Conservation (phyloP, 1,140 invertebrate species). For the Cydia fagiglandana region DNA sequence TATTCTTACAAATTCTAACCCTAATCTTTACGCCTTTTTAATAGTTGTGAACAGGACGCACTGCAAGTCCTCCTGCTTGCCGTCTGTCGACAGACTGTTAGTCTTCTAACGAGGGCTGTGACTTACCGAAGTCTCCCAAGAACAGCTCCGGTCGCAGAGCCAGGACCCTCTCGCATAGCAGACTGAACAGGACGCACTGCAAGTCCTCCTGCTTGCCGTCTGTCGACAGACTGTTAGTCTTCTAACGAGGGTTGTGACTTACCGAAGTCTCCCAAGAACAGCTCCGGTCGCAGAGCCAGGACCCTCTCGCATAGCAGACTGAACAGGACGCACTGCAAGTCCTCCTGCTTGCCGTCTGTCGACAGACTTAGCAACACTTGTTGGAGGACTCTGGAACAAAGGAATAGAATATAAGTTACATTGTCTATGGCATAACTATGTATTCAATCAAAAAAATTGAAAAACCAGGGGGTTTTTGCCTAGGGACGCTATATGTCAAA, state of each 20-base stretch:
- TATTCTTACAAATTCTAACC: too few relatives aligned
- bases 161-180: conserved; percentile 57
- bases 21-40: too few relatives aligned
- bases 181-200: conserved; percentile 52
- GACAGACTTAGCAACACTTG: conserved; percentile 52
- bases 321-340: conserved; percentile 53
- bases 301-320: conserved; percentile 54
- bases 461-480: too few relatives aligned
- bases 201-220: conserved; percentile 42
- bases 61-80: conserved; percentile 46
- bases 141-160: conserved; percentile 49
- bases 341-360: conserved; percentile 38
- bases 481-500: too few relatives aligned
- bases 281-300: conserved; percentile 45
- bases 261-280: conserved; percentile 60
- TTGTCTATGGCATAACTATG: too few relatives aligned
- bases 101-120: too few relatives aligned
- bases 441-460: too few relatives aligned
- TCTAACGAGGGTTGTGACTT: conserved; percentile 30
- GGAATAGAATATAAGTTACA: background rate
- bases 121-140: conserved; percentile 55
- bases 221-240: conserved; percentile 42
- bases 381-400: conserved; percentile 55
- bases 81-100: conserved; percentile 44
- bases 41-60: conserved; percentile 53